Conservation (phyloP, 1,140 invertebrate species). For the Hestina assimilis region DNA sequence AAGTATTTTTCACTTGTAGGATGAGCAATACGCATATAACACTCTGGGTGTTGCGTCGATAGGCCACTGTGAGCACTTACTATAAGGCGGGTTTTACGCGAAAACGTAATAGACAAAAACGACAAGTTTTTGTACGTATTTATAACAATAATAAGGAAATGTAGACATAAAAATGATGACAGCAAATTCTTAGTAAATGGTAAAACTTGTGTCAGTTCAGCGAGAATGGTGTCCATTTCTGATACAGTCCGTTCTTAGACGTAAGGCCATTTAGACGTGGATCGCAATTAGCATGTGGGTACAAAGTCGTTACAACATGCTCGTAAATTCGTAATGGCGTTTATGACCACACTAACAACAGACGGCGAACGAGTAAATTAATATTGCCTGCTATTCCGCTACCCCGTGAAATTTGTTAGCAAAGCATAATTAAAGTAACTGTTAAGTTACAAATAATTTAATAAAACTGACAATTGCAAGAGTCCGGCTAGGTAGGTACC, state of each 20-base stretch:
- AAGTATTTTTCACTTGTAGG: too few relatives aligned
- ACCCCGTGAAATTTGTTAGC: not conserved
- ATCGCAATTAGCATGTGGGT: slow-evolving; percentile 28
- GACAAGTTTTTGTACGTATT: too few relatives aligned
- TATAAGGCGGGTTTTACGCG: too few relatives aligned
- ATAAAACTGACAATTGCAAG: not conserved
- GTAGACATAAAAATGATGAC: too few relatives aligned
- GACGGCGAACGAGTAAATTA: slow-evolving; percentile 30
- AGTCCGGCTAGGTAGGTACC: not conserved
- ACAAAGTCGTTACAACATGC: slow-evolving; percentile 37
- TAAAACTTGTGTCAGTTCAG: not conserved
- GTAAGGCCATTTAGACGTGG: slow-evolving; percentile 15
- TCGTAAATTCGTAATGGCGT: slow-evolving; percentile 40
- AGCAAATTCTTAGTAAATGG: too few relatives aligned
- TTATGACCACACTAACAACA: slow-evolving; percentile 44
- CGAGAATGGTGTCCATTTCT: not conserved
- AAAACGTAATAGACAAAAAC: too few relatives aligned
- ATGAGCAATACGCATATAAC: too few relatives aligned
- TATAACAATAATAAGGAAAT: too few relatives aligned
- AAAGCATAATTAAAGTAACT: not conserved
- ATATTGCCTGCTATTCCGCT: slow-evolving; percentile 36
- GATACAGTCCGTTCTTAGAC: not conserved
- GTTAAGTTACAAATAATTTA: not conserved
- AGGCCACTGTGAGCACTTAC: too few relatives aligned
- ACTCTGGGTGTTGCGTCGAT: too few relatives aligned